phyloP scores from a whole-genome alignment of 2,113 vertebrate genomes.

The Gila orcuttii region DNA sequence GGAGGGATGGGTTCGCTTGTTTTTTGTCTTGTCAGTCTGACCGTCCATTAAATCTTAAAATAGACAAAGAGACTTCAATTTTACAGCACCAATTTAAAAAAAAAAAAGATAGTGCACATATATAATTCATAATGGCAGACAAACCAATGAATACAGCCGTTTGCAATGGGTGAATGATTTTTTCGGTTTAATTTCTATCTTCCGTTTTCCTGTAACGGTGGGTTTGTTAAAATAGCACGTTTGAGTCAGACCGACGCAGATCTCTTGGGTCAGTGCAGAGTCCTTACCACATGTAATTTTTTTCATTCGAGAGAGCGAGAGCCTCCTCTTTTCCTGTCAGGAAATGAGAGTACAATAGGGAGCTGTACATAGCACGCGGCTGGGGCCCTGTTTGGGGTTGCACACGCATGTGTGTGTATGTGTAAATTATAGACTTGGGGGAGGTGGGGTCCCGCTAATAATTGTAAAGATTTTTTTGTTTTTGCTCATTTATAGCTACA shows the following conservation, averaged over 20 bases:
- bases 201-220: conserved; percentile 32
- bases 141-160: background rate
- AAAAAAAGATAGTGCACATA: background rate
- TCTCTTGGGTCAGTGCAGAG: conserved; percentile 27
- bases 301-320: conserved; percentile 35
- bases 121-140: conserved; percentile 38
- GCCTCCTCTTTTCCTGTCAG: conserved; percentile 63
- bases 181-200: conserved; percentile 33
- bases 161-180: conserved; percentile 18
- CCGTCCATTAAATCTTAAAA: conserved; percentile 43
- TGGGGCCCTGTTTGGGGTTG: conserved; percentile 37
- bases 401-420: conserved; percentile 16
- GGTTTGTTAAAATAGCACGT: conserved; percentile 39
- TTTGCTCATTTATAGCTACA: background rate
- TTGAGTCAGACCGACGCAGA: conserved; percentile 10
- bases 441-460: conserved; percentile 3
- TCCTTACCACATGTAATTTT: conserved; percentile 33
- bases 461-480: conserved; percentile 5
- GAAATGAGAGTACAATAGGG: conserved; percentile 64
- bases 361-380: conserved; percentile 50
- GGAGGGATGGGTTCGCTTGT: conserved; percentile 21
- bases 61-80: conserved; percentile 39
- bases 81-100: conserved; percentile 7
- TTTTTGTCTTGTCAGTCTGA: conserved; percentile 39
- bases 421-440: background rate